A percentile compares a stretch with the other conserved stretches of the same genome.
Evolutionary conservation across 2,113 vertebrate species (phyloP).

Genomic region (Microcebus murinus): DNA sequence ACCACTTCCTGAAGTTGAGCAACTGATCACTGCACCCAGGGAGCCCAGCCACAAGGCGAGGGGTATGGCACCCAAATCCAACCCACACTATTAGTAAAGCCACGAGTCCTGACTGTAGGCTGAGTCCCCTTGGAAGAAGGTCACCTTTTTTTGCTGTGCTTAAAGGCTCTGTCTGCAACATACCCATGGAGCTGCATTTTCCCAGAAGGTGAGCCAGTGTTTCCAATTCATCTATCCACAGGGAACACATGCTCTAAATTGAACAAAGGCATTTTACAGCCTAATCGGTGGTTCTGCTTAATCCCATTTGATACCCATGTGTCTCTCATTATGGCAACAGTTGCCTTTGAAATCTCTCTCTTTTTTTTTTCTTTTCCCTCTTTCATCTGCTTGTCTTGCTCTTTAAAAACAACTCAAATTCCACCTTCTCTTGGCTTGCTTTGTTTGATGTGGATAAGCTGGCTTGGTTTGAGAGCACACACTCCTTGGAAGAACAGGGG

Average conservation of each 20-base stretch:
- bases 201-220: background rate
- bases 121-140: background rate
- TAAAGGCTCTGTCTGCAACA: background rate
- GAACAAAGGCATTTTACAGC: background rate
- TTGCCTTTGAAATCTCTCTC: background rate
- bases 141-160: background rate
- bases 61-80: background rate
- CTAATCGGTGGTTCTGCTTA: background rate
- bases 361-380: background rate
- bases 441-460: background rate
- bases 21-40: background rate
- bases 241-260: background rate
- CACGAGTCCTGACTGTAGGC: background rate
- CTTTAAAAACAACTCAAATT: slow-evolving; percentile 11
- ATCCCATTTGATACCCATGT: background rate
- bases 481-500: background rate
- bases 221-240: background rate
- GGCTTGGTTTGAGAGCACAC: background rate
- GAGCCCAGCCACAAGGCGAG: background rate
- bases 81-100: background rate
- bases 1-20: background rate
- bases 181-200: background rate
- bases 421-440: background rate
- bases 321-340: background rate
- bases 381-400: background rate